Base-by-base conservation (phyloP, 2,113 vertebrate genomes). In the Leuciscus idus region DNA sequence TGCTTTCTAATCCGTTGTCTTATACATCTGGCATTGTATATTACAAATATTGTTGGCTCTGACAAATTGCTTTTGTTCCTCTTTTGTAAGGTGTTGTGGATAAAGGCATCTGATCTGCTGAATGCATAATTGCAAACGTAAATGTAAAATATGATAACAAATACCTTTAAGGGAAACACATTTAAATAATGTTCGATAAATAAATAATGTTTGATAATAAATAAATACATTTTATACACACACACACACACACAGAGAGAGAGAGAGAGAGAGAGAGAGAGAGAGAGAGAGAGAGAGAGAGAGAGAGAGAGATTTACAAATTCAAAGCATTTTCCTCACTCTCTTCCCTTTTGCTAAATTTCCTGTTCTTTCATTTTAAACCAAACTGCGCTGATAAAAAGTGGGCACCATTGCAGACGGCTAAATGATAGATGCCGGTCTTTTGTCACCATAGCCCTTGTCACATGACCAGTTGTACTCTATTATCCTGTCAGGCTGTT, bases 401-500 rank as follows among this genome's bases (percentile, higher is more conserved):
- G 48, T 12, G 36, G 48, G 39, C 50, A 30, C 48, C 74, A 6
- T 78, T 39, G 10, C 61, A 59, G 74, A 75, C 39, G 13, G 28
- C 83, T 81, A 84, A 91, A 88, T 88, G 89, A 91, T 90, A 88
- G 86, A 84, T 85, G 81, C 76, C 70, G 80, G 89, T 87, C 87
- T 77, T 90, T 90, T 87, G 90, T 89, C 86, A 85, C 86, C 26
- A 55, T 11, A 64, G 66, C 50, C 11, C 23, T 13, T 87, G 91
- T 93, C 93, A 94, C 91, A 90, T 94, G 93, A 95, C 92, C 90
- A 92, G 92, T 94, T 95, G 96, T 95, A 94, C 95, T 95, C 92
- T 94, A 97, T 97, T 97, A 96, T 94, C 93, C 95, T 96, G 95
- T 96, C 96, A 95, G 93, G 70, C 93, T 92, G 93, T 93, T 94